Evolutionary conservation across 2,888 invertebrate species (phyloP).

Genomic region (Leptopterna dolabrata): DNA sequence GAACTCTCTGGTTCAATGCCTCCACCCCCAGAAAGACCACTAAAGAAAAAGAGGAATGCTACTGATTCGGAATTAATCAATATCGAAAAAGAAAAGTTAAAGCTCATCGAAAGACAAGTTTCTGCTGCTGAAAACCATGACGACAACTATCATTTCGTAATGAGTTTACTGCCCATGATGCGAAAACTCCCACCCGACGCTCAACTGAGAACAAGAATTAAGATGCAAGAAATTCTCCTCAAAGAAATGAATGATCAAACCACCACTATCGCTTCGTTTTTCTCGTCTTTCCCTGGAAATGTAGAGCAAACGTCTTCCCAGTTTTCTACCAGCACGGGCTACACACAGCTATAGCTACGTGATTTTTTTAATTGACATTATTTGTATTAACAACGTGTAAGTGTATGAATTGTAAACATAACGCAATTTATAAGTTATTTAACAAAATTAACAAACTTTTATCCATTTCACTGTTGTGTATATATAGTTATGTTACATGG

Average conservation of each 20-base stretch:
- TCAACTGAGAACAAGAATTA: conserved; percentile 20
- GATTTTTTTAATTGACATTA: background rate
- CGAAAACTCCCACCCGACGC: conserved; percentile 1
- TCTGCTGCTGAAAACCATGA: background rate
- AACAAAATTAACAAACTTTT: no score
- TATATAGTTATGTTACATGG: no score
- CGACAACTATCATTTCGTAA: conserved; percentile 9
- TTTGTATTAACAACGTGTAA: background rate
- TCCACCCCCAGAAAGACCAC: conserved; percentile 1
- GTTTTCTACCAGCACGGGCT: background rate
- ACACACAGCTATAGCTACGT: background rate
- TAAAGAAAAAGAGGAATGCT: background rate
- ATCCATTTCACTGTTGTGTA: no score
- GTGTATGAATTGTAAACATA: no score
- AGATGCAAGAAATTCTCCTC: background rate
- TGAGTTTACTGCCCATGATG: conserved; percentile 13
- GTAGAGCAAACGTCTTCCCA: background rate
- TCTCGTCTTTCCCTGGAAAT: background rate
- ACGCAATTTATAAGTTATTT: no score
- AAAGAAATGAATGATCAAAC: background rate
- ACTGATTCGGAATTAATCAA: background rate
- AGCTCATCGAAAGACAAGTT: conserved; percentile 2
- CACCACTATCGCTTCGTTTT: background rate
- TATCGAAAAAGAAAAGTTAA: background rate
- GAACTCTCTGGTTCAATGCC: background rate